Base-by-base conservation (phyloP, 2,888 invertebrate genomes). In the Aphrophora alni region DNA sequence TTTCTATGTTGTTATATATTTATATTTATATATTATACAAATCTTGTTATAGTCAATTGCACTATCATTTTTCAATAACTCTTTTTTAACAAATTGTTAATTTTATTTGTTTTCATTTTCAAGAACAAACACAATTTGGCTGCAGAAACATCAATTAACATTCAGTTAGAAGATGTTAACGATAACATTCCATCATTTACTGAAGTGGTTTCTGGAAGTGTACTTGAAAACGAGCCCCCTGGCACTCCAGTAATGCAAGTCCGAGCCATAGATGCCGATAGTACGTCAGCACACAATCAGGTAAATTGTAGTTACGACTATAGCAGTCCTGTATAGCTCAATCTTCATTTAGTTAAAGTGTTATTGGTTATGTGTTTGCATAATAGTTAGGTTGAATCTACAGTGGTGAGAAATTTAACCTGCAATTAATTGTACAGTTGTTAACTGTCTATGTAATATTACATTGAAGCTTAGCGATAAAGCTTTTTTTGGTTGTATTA, bases 111-210 rank as follows among this genome's bases (percentile, higher is more conserved):
- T 5, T 33, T 8, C 8, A 3, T 33, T 33, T 33, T 33, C 33
- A 91, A 94, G 89, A 97, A 96, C 88, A 95, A 94, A 85, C 93
- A 93, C 86, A 93, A 93, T 86, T 88, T 97, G 87, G 94, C 94
- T 2, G 93, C 95, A 1, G 95, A 95, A 88, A 94, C 94, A 17
- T 92, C 93, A 78, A 91, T 97, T 76, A 93, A 92, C 85, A 93
- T 98, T 38, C 92, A 93, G 88, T 92, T 98, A 0, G 91, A 92
- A 86, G 97, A 98, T 87, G 96, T 96, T 0, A 98, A 98, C 87
- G 98, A 98, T 87, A 97, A 97, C 86, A 94, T 95, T 84, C 98
- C 94, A 0, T 93, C 93, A 84, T 97, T 98, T 86, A 94, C 94
- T 72, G 95, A 96, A 88, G 92, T 95, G 17, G 91, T 93, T 85